Evolutionary conservation across 2,113 vertebrate species (phyloP).

Genomic region (Castor canadensis): DNA sequence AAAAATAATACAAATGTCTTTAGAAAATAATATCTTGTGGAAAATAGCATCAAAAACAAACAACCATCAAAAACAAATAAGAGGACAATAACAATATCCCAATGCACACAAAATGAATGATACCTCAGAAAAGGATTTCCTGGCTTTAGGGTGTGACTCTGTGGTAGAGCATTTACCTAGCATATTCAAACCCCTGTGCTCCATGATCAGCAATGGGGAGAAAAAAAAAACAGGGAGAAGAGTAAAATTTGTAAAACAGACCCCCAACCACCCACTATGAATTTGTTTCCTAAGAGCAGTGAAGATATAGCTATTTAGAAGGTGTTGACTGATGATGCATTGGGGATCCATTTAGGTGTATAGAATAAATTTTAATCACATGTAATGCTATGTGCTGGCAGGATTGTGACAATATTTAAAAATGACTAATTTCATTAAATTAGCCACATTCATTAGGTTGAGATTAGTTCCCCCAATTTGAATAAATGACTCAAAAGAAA

Average conservation of each 20-base stretch:
- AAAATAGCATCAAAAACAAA: neutral
- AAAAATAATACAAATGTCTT: slow-evolving; percentile 13
- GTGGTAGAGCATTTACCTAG: too few relatives aligned
- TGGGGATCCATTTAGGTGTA: slow-evolving; percentile 15
- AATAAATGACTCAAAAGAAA: slow-evolving; percentile 6
- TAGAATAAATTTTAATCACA: slow-evolving; percentile 53
- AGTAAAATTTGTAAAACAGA: neutral
- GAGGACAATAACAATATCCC: neutral
- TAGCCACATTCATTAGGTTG: slow-evolving; percentile 12
- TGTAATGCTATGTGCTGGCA: neutral
- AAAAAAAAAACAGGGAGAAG: neutral
- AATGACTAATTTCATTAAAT: slow-evolving; percentile 53
- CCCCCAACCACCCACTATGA: neutral
- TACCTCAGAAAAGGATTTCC: neutral
- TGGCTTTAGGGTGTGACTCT: neutral
- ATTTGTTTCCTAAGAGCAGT: slow-evolving; percentile 23
- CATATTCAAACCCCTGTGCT: neutral
- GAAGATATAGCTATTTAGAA: slow-evolving; percentile 5
- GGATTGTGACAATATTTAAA: slow-evolving; percentile 60
- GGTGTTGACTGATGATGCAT: neutral
- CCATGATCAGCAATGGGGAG: neutral
- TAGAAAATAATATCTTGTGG: slow-evolving; percentile 26
- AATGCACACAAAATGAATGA: neutral
- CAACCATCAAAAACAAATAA: slow-evolving; percentile 8
- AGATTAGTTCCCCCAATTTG: slow-evolving; percentile 6